Conservation (phyloP, 2,797 vertebrate species). For the Chelmon rostratus region DNA sequence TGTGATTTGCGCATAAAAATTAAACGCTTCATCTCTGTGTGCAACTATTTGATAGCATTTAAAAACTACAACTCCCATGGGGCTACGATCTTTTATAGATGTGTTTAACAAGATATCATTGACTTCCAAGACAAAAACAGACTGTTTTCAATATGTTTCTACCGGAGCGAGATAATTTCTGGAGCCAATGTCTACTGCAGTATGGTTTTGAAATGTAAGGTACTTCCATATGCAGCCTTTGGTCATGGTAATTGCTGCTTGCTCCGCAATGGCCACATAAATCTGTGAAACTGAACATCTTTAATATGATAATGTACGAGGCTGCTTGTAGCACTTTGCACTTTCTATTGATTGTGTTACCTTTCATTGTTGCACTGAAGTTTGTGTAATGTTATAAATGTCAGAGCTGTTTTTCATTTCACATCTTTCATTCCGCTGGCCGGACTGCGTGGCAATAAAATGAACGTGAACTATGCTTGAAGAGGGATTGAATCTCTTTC, state of each 20-base stretch:
- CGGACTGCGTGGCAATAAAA: slow-evolving; percentile 55
- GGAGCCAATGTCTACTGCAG: not conserved
- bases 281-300: slow-evolving; percentile 17
- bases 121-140: not conserved
- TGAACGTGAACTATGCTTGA: slow-evolving; percentile 49
- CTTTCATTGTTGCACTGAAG: slow-evolving; percentile 55
- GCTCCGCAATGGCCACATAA: not conserved
- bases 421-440: slow-evolving; percentile 45
- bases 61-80: not conserved
- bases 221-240: not conserved
- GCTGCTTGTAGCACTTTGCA: slow-evolving; percentile 44
- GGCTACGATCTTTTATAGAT: not conserved
- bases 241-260: not conserved
- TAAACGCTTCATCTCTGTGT: not conserved
- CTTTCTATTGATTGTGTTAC: slow-evolving; percentile 62
- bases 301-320: slow-evolving; percentile 35
- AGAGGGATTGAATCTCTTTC: slow-evolving; percentile 59
- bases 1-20: not conserved
- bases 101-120: not conserved
- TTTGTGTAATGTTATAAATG: slow-evolving; percentile 66
- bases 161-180: not conserved
- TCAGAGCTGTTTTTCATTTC: slow-evolving; percentile 64
- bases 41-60: not conserved
- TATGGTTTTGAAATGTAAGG: not conserved
- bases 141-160: not conserved